Percentiles rank a stretch among this genome's conserved stretches.
Evolutionary conservation across 1,140 invertebrate genomes (phyloP).

Genomic region (Magallana gigas): DNA sequence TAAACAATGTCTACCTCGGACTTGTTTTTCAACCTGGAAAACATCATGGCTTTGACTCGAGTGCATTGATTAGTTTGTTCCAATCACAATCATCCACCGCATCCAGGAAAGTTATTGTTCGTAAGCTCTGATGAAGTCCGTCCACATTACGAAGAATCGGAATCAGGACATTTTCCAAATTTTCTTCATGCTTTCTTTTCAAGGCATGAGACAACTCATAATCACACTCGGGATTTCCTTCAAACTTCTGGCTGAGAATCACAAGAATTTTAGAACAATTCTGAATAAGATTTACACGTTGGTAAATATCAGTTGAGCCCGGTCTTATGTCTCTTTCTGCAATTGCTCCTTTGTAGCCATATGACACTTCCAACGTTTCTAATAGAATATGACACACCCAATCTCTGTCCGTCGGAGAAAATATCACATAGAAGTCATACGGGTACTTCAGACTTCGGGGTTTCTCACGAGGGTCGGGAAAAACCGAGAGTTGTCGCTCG

Average conservation of each 20-base stretch:
- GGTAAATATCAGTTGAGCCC: not conserved
- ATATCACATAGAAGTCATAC: slow-evolving; percentile 51
- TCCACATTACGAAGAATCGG: slow-evolving; percentile 30
- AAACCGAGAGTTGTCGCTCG: slow-evolving; percentile 27
- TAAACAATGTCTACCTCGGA: too few relatives aligned
- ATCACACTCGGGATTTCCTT: slow-evolving; percentile 5
- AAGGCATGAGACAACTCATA: slow-evolving; percentile 29
- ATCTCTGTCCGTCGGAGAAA: slow-evolving; percentile 39
- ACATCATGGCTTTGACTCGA: not conserved
- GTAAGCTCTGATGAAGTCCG: not conserved
- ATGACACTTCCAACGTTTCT: slow-evolving; percentile 43
- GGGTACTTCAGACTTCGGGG: slow-evolving; percentile 40
- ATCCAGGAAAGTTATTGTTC: slow-evolving; percentile 41
- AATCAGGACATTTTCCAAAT: slow-evolving; percentile 31
- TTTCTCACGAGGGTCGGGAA: slow-evolving; percentile 5
- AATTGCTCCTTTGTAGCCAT: slow-evolving; percentile 49
- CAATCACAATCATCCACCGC: slow-evolving; percentile 46
- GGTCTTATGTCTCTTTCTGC: slow-evolving; percentile 40
- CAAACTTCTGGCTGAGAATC: slow-evolving; percentile 24
- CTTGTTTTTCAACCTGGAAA: too few relatives aligned
- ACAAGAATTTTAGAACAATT: slow-evolving; percentile 42
- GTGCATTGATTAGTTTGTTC: slow-evolving; percentile 49
- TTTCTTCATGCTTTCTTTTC: not conserved
- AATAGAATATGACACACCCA: slow-evolving; percentile 50
- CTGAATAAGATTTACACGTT: slow-evolving; percentile 27